phyloP scores from a whole-genome alignment of 2,113 vertebrate species.

The Zeus faber region DNA sequence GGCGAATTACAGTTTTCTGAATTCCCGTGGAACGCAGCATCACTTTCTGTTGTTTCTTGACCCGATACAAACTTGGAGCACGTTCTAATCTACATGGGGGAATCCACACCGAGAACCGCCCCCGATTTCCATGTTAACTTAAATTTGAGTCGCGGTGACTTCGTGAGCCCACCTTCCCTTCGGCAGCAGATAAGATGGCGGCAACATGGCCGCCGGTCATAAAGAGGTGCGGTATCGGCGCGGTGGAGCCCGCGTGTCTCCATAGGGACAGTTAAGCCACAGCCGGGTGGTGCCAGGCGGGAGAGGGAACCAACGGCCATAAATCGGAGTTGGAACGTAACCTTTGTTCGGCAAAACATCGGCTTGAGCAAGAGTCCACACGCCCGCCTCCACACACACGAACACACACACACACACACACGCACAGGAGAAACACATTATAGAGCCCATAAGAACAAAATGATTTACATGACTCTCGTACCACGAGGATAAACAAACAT shows the following conservation, averaged over 20 bases:
- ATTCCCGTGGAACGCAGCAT: too few species aligned
- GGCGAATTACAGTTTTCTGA: too few species aligned
- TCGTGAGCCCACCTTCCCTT: conserved; percentile 31
- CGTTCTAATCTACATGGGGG: too few species aligned
- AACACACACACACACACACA: conserved; percentile 18
- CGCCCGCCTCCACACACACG: conserved; percentile 41
- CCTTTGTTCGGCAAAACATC: conserved; percentile 67
- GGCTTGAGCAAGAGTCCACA: conserved; percentile 44
- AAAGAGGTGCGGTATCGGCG: conserved; percentile 51
- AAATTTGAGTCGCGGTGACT: too few species aligned
- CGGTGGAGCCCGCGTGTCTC: conserved; percentile 59
- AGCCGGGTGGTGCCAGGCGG: conserved; percentile 31
- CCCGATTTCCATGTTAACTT: too few species aligned
- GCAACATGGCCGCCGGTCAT: conserved; percentile 62
- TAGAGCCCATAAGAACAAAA: background rate
- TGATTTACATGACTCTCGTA: background rate
- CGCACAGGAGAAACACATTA: background rate
- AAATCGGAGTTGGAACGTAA: conserved; percentile 75
- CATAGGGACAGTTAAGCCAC: conserved; percentile 9
- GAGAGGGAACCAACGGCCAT: conserved; percentile 53
- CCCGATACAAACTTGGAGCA: too few species aligned
- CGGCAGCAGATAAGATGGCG: conserved; percentile 57
- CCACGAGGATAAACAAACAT: too few species aligned
- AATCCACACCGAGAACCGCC: too few species aligned
- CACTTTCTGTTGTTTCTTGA: too few species aligned